Evolutionary conservation across 2,113 vertebrate species (phyloP).

Genomic region (Neofelis nebulosa): DNA sequence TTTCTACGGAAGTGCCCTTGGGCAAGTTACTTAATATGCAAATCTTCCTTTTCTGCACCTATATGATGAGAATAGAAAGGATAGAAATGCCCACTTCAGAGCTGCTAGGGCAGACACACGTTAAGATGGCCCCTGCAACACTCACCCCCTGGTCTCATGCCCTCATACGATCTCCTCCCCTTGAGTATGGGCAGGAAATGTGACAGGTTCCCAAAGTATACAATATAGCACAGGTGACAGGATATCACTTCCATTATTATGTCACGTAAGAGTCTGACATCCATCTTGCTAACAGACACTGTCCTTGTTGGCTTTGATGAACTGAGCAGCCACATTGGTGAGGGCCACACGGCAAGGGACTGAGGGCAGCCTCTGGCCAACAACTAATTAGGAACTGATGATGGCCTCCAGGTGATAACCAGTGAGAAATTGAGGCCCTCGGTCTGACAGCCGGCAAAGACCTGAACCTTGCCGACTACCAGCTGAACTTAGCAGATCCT

Average conservation of each 20-base stretch:
- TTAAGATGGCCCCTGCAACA: neutral
- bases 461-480: neutral
- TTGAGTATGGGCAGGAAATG: accelerated
- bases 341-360: neutral
- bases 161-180: neutral
- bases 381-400: neutral
- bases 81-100: neutral
- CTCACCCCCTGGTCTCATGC: neutral
- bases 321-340: neutral
- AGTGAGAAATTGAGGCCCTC: neutral
- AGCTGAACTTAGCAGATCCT: neutral
- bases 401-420: neutral
- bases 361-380: neutral
- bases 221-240: neutral
- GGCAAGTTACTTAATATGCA: neutral
- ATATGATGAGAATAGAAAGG: neutral
- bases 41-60: neutral
- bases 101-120: neutral
- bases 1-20: neutral
- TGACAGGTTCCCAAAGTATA: neutral
- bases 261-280: neutral
- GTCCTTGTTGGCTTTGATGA: neutral
- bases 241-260: neutral
- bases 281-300: neutral
- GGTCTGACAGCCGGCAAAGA: neutral